Conservation (phyloP, 2,888 invertebrate species). For the Amitus sp. region DNA sequence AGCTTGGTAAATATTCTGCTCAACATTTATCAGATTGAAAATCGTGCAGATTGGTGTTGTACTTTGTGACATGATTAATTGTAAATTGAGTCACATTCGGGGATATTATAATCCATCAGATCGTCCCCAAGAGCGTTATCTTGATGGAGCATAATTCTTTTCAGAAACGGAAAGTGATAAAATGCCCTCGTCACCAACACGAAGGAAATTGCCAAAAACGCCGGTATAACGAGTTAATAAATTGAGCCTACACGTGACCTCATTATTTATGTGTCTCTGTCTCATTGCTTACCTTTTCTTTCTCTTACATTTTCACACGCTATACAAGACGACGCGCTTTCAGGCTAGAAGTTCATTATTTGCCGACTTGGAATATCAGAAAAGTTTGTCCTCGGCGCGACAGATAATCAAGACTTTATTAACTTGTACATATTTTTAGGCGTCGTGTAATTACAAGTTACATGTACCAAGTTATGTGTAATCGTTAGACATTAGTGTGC, state of each 20-base stretch:
- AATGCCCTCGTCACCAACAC: conserved; percentile 88
- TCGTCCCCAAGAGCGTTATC: conserved; percentile 8
- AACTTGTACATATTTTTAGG: conserved; percentile 38
- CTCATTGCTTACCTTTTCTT: conserved; percentile 68
- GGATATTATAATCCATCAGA: background rate
- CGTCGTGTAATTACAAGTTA: conserved; percentile 35
- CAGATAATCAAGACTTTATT: conserved; percentile 38
- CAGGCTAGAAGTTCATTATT: conserved; percentile 38
- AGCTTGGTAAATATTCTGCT: conserved; percentile 67
- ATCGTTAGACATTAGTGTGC: conserved; percentile 39
- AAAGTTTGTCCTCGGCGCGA: conserved; percentile 39
- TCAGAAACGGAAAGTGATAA: conserved; percentile 88
- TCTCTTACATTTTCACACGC: conserved; percentile 46
- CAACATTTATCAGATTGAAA: conserved; percentile 5
- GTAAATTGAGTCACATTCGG: background rate
- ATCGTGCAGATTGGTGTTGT: background rate
- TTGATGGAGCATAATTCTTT: conserved; percentile 52
- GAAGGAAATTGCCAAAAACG: conserved; percentile 96
- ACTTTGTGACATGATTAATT: background rate
- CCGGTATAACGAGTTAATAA: conserved; percentile 82
- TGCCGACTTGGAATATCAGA: conserved; percentile 37
- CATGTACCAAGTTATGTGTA: conserved; percentile 24
- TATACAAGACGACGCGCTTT: conserved; percentile 42
- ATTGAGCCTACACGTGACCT: conserved; percentile 72
- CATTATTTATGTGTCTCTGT: conserved; percentile 69